Base-by-base conservation (phyloP, 2,888 invertebrate species). In the Cantharis lateralis region DNA sequence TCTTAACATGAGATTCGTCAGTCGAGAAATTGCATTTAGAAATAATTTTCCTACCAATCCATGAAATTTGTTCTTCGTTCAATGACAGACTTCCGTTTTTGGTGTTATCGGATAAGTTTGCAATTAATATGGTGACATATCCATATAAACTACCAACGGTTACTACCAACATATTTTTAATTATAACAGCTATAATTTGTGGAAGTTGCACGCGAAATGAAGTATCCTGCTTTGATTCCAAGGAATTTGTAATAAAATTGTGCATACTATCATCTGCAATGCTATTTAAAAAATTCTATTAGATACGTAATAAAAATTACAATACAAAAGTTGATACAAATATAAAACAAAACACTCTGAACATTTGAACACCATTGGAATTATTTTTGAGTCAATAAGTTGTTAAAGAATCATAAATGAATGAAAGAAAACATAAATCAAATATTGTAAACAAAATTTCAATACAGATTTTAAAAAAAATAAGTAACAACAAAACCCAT, bases 91-190 rank as follows among this genome's bases (percentile, higher is more conserved):
- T 72, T 81, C 88, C 87, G 4, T 82, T 78, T 4, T 82, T 80
- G 68, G 83, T 80, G 62, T 85, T 87, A 1, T 91, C 92, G 68
- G 91, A 88, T 63, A 95, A 90, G 9, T 93, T 93, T 9, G 95
- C 95, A 82, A 95, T 95, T 15, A 95, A 91, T 78, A 95, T 95
- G 5, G 95, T 95, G 0, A 95, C 93, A 82, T 95, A 95, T 0
- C 95, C 95, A 66, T 95, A 87, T 0, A 95, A 94, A 91, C 95
- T 93, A 72, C 95, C 95, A 86, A 94, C 95, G 13, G 92, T 93
- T 81, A 95, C 88, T 48, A 95, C 90, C 61, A 95, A 89, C 76
- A 94, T 89, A 88, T 95, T 95, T 87, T 95, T 95, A 16, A 94
- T 93, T 82, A 92, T 91, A 20, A 95, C 95, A 15, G 95, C 95